Evolutionary conservation across 1,140 invertebrate species (phyloP).

Genomic region (Musca vetustissima): DNA sequence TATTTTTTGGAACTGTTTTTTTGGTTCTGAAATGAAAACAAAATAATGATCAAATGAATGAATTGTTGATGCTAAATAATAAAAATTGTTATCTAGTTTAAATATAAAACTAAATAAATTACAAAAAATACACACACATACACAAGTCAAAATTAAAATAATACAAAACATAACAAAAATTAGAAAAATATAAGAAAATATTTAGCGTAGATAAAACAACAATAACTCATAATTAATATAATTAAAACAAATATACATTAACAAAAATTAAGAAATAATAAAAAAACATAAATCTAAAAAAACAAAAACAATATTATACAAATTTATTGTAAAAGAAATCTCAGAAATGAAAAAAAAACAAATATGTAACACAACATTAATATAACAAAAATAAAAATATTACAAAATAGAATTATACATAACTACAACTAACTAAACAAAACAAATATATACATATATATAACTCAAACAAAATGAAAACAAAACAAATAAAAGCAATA

Average conservation of each 20-base stretch:
- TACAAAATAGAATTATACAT: too few relatives aligned
- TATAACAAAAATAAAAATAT: too few relatives aligned
- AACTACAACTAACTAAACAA: too few relatives aligned
- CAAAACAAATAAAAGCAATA: too few relatives aligned
- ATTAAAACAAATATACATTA: conserved; percentile 8
- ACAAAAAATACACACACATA: not conserved
- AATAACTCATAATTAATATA: conserved; percentile 11
- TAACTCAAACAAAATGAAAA: too few relatives aligned
- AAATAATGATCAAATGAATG: not conserved
- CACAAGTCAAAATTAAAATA: conserved; percentile 31
- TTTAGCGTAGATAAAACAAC: conserved; percentile 7
- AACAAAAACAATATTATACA: too few relatives aligned
- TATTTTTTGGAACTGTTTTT: conserved; percentile 14
- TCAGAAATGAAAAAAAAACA: too few relatives aligned
- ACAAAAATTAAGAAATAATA: conserved; percentile 1
- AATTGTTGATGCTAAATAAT: not conserved
- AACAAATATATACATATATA: too few relatives aligned
- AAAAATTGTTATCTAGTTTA: conserved; percentile 45
- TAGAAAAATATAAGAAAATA: conserved; percentile 40
- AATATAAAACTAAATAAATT: conserved; percentile 18
- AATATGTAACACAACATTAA: too few relatives aligned
- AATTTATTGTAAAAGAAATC: too few relatives aligned
- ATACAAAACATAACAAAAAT: conserved; percentile 39
- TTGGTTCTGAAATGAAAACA: not conserved
- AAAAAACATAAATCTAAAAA: too few relatives aligned